Evolutionary conservation across 2,113 vertebrate species (phyloP).

Genomic region (Brienomyrus brachyistius): DNA sequence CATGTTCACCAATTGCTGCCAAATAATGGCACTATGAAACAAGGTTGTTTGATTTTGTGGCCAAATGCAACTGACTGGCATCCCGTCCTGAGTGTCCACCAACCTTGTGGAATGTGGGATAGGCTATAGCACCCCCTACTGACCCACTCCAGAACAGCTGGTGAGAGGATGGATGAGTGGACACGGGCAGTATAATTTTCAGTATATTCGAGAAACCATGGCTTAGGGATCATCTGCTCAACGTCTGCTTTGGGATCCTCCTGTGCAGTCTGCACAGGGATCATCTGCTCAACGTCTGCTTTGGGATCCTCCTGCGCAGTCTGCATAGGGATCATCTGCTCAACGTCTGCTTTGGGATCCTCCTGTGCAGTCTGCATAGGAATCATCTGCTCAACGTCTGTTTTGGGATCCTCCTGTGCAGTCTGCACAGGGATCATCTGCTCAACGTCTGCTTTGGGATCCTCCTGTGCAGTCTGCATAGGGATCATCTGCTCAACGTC

Average conservation of each 20-base stretch:
- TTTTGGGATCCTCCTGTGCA: too few relatives aligned
- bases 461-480: not conserved
- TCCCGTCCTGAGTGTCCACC: too few relatives aligned
- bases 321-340: not conserved
- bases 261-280: not conserved
- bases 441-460: too few relatives aligned
- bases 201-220: not conserved
- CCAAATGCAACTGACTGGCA: not conserved
- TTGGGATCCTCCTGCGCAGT: too few relatives aligned
- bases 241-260: too few relatives aligned
- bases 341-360: too few relatives aligned
- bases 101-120: too few relatives aligned
- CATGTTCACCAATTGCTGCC: not conserved
- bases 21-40: not conserved
- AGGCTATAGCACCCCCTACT: too few relatives aligned
- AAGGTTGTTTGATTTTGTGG: not conserved
- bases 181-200: not conserved
- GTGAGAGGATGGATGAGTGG: too few relatives aligned
- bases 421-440: not conserved
- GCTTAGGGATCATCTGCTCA: not conserved
- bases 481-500: not conserved
- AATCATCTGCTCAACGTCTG: not conserved
- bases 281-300: not conserved
- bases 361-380: too few relatives aligned
- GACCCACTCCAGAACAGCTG: too few relatives aligned